Evolutionary conservation across 23 tunicate genomes (phyloP), one percentile per base, ranked within the genome.

Genomic region (Styela plicata): DNA sequence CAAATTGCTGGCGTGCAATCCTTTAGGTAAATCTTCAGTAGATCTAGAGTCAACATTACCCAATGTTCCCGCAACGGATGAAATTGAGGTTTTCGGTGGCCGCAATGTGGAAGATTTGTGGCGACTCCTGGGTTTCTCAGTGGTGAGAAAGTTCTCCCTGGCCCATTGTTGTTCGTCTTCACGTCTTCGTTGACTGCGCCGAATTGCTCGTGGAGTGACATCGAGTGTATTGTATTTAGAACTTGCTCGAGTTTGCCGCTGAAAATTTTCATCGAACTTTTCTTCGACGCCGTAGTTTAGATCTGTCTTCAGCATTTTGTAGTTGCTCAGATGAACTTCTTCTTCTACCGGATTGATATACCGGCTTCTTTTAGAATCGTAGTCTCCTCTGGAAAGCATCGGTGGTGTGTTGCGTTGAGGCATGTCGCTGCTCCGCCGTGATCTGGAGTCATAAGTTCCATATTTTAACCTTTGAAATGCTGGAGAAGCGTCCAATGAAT

Each of bases 91-190:
- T 44, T 44, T 44, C 13, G 57, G 57, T 44, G 10, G 57, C 10
- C 57, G 57, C 7, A 44, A 13, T 5, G 57, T 44, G 7, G 57
- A 44, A 44, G 13, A 44, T 44, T 44, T 44, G 57, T 44, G 57
- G 7, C 57, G 57, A 13, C 10, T 5, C 13, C 13, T 44, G 7
- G 7, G 57, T 44, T 44, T 44, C 57, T 44, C 57, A 5, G 57
- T 13, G 13, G 71, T 67, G 31, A 67, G 71, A 22, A 25, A 29
- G 71, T 67, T 67, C 17, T 67, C 18, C 31, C 71, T 27, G 17
- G 71, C 71, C 71, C 71, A 67, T 22, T 67, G n/a, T 67, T 67
- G 71, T 29, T 67, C 31, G 31, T 67, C 71, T 67, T 67, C 71
- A 24, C 30, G 31, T 18, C 31, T 67, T 24, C 30, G 31, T 25